Conservation (phyloP, 2,113 vertebrate species). For the Neolamprologus falcicula region DNA sequence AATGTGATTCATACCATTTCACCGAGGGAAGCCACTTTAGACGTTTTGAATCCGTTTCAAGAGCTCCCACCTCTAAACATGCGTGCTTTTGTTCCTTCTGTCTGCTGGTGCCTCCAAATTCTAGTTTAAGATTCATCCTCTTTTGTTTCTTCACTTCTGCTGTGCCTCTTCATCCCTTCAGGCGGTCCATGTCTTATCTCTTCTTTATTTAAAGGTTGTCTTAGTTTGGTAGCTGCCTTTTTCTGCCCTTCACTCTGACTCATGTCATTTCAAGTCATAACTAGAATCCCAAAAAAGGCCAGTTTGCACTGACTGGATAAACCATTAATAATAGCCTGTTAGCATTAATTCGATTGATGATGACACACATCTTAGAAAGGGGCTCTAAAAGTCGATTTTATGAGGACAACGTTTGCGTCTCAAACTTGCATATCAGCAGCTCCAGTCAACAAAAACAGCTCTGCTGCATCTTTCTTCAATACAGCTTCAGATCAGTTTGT, state of each 20-base stretch:
- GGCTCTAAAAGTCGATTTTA: not conserved
- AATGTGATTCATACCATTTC: not conserved
- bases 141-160: slow-evolving; percentile 7
- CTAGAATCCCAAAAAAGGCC: not conserved
- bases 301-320: not conserved
- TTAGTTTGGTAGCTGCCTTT: not conserved
- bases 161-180: slow-evolving; percentile 16
- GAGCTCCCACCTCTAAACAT: slow-evolving; percentile 18
- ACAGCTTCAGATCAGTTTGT: slow-evolving; percentile 58
- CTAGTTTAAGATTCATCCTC: slow-evolving; percentile 5
- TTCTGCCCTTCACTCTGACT: slow-evolving; percentile 6
- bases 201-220: slow-evolving; percentile 28
- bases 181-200: slow-evolving; percentile 18
- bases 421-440: not conserved
- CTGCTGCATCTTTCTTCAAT: slow-evolving; percentile 69
- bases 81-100: not conserved
- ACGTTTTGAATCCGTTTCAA: slow-evolving; percentile 4
- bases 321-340: not conserved
- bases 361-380: not conserved
- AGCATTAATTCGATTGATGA: not conserved
- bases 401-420: not conserved
- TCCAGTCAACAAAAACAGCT: slow-evolving; percentile 47
- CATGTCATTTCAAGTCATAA: not conserved
- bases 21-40: not conserved
- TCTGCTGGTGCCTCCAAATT: slow-evolving; percentile 21